Conservation (phyloP, 2,113 vertebrate genomes). For the Phaethon lepturus region DNA sequence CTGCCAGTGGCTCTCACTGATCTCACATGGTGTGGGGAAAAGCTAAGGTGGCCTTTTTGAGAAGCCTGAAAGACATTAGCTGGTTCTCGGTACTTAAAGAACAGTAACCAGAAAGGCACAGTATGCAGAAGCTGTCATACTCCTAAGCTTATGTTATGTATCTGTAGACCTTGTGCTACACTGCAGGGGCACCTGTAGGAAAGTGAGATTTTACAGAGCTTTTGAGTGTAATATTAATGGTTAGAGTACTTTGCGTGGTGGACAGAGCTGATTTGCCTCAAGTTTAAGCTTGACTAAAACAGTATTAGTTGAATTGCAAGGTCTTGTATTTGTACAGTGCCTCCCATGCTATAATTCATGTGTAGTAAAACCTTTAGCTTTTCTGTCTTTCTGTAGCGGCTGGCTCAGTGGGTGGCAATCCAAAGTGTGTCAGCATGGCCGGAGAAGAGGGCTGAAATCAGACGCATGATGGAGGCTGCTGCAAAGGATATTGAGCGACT, state of each 20-base stretch:
- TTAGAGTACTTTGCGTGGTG: background rate
- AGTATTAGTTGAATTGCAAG: background rate
- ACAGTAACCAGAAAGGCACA: background rate
- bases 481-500: constrained; percentile 87
- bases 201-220: background rate
- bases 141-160: background rate
- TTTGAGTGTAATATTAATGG: background rate
- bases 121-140: background rate
- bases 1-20: background rate
- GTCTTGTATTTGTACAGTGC: background rate
- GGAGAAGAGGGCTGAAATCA: constrained; percentile 90
- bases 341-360: fast-evolving
- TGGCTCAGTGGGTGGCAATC: constrained; percentile 91
- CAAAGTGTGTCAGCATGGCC: constrained; percentile 95
- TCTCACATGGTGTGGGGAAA: fast-evolving
- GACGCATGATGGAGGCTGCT: constrained; percentile 90
- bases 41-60: background rate
- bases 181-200: background rate
- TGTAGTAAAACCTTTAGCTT: background rate
- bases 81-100: background rate
- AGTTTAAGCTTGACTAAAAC: background rate
- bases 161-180: background rate
- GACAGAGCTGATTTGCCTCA: background rate
- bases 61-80: background rate
- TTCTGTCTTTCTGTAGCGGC: constrained; percentile 74